Percentiles rank a stretch among this genome's conserved stretches.
Evolutionary conservation across 2,113 vertebrate species (phyloP).

Genomic region (Cyphotilapia sp.): DNA sequence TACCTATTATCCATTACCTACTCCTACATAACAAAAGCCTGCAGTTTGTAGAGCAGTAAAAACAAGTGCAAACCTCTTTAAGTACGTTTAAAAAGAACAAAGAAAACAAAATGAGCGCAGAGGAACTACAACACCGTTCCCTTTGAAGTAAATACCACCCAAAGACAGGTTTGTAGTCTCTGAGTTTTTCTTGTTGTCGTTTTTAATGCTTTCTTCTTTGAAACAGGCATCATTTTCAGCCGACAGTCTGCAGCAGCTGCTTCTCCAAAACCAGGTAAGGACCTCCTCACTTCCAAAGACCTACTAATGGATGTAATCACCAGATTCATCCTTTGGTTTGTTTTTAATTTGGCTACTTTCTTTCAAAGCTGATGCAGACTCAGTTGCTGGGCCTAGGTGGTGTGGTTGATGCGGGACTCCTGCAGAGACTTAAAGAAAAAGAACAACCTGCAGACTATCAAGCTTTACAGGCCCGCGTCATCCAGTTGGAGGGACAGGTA

Average conservation of each 20-base stretch:
- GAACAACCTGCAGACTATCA: slow-evolving; percentile 50
- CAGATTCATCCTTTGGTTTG: background rate
- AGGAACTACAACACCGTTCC: background rate
- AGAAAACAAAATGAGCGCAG: background rate
- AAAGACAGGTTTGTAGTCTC: background rate
- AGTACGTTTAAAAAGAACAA: background rate
- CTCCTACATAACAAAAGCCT: background rate
- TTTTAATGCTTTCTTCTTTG: background rate
- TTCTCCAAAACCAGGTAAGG: slow-evolving; percentile 64
- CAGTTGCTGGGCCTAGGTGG: slow-evolving; percentile 45
- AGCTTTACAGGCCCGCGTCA: slow-evolving; percentile 60
- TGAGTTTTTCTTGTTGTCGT: background rate
- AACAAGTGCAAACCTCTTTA: background rate
- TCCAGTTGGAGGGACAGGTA: slow-evolving; percentile 81
- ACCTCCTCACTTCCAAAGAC: background rate
- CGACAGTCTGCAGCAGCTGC: slow-evolving; percentile 50
- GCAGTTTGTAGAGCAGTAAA: background rate
- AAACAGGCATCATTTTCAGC: slow-evolving; percentile 14
- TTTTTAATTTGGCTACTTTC: background rate
- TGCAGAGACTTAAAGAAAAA: slow-evolving; percentile 24
- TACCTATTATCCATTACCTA: background rate
- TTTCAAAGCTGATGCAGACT: slow-evolving; percentile 56
- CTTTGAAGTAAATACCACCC: background rate
- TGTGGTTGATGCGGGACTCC: slow-evolving; percentile 20
- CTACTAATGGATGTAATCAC: background rate